A percentile compares a stretch with the other conserved stretches of the same genome.
Evolutionary conservation across 2,113 vertebrate species (phyloP).

Genomic region (Xiphophorus maculatus): DNA sequence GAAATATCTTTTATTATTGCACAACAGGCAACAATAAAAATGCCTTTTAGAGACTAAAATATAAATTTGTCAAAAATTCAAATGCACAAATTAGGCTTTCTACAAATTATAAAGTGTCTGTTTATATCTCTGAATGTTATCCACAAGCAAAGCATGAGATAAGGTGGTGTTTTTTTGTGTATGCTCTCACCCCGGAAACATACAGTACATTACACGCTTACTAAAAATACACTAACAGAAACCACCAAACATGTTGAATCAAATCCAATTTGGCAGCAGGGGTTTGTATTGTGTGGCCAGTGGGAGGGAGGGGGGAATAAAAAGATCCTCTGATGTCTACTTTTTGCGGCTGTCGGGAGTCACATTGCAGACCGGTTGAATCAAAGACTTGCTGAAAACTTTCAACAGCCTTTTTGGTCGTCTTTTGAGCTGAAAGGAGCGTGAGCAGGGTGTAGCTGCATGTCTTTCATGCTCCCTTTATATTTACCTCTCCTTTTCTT

Average conservation of each 20-base stretch:
- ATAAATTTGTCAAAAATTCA: slow-evolving; percentile 10
- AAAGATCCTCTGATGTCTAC: slow-evolving; percentile 43
- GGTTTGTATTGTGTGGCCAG: slow-evolving; percentile 54
- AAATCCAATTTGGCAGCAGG: slow-evolving; percentile 53
- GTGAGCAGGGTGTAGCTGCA: slow-evolving; percentile 44
- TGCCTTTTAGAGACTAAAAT: not conserved
- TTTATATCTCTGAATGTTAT: slow-evolving; percentile 45
- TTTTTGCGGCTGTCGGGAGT: slow-evolving; percentile 63
- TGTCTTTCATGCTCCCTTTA: slow-evolving; percentile 47
- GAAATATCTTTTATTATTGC: too few species aligned
- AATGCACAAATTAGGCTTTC: slow-evolving; percentile 29
- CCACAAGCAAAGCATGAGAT: slow-evolving; percentile 10
- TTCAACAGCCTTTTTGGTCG: slow-evolving; percentile 45
- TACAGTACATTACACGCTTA: slow-evolving; percentile 46
- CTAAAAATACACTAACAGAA: slow-evolving; percentile 68
- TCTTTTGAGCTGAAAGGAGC: slow-evolving; percentile 43
- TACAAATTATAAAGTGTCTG: slow-evolving; percentile 33
- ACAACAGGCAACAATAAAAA: too few species aligned
- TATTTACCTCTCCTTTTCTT: slow-evolving; percentile 38
- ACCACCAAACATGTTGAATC: slow-evolving; percentile 58
- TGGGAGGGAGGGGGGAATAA: slow-evolving; percentile 15
- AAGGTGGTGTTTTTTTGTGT: slow-evolving; percentile 46
- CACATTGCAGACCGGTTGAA: slow-evolving; percentile 55
- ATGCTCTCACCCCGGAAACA: slow-evolving; percentile 71
- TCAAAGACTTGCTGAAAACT: slow-evolving; percentile 59